These are phyloP conservation scores for Bostrychus sinensis DNA, from an alignment of 2,113 vertebrate genomes.

Conservation along the genomic window DNA sequence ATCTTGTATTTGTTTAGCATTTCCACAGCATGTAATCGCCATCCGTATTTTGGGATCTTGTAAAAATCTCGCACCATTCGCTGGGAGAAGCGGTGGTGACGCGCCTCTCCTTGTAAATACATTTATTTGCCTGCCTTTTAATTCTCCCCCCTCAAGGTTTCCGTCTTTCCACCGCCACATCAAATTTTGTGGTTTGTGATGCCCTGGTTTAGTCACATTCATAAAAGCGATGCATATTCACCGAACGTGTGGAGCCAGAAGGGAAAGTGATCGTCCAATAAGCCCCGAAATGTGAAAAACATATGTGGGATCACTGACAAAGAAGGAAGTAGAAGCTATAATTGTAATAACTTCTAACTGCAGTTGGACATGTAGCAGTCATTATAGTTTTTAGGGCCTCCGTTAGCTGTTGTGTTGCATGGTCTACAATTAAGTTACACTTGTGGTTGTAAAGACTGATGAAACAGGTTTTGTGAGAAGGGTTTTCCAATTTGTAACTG, in stretches of 20 bases:
- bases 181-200: slow-evolving; percentile 60
- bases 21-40: slow-evolving; percentile 72
- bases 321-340: slow-evolving; percentile 38
- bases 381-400: slow-evolving; percentile 45
- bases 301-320: slow-evolving; percentile 63
- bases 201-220: slow-evolving; percentile 61
- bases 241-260: slow-evolving; percentile 26
- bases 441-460: slow-evolving; percentile 47
- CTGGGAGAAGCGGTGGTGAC: slow-evolving; percentile 57
- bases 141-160: slow-evolving; percentile 43
- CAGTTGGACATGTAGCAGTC: slow-evolving; percentile 47
- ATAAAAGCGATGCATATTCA: slow-evolving; percentile 56
- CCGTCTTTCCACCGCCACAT: slow-evolving; percentile 56
- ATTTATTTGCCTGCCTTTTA: slow-evolving; percentile 67
- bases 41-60: slow-evolving; percentile 60
- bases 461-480: slow-evolving; percentile 34
- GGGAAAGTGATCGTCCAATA: slow-evolving; percentile 41
- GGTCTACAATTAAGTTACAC: slow-evolving; percentile 61
- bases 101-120: slow-evolving; percentile 66
- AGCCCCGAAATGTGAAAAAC: slow-evolving; percentile 62
- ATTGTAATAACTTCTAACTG: slow-evolving; percentile 42
- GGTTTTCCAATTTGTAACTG: slow-evolving; percentile 46
- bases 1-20: slow-evolving; percentile 72
- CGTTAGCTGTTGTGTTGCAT: slow-evolving; percentile 50
- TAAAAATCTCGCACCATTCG: slow-evolving; percentile 64